These are phyloP conservation scores for Ophonus ardosiacus DNA, from an alignment of 2,888 invertebrate species.

Conservation along the genomic window DNA sequence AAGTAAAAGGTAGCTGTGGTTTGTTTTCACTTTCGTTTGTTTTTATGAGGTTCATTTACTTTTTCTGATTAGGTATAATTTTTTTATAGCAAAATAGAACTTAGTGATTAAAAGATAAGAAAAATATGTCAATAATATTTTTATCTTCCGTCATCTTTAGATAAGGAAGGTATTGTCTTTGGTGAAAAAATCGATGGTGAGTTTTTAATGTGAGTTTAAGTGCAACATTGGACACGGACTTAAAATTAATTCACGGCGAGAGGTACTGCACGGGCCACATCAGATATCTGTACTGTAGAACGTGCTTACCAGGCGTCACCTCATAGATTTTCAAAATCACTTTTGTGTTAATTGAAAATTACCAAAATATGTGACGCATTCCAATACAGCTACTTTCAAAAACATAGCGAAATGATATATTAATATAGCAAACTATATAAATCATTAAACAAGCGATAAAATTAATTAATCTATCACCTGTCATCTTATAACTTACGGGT, in stretches of 20 bases:
- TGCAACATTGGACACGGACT: too few species aligned
- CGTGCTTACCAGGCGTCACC: too few species aligned
- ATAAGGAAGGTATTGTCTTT: too few species aligned
- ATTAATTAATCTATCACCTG: neutral
- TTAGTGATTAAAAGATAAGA: neutral
- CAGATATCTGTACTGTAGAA: too few species aligned
- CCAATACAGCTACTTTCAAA: neutral
- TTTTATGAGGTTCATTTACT: neutral
- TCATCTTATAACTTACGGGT: neutral
- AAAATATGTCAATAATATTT: neutral
- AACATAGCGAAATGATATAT: neutral
- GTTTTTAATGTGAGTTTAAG: too few species aligned
- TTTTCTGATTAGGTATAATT: neutral
- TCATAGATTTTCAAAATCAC: too few species aligned
- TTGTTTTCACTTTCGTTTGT: slow-evolving; percentile 33
- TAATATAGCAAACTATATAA: neutral
- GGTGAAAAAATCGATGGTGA: too few species aligned
- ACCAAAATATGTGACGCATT: too few species aligned
- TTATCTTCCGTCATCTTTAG: too few species aligned
- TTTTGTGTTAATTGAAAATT: too few species aligned
- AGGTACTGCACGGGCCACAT: too few species aligned
- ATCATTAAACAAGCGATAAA: neutral
- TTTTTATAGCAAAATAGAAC: neutral
- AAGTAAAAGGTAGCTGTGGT: slow-evolving; percentile 16
- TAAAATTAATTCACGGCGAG: too few species aligned